Conservation (phyloP, 1,140 invertebrate genomes). For the Drosophila athabasca region DNA sequence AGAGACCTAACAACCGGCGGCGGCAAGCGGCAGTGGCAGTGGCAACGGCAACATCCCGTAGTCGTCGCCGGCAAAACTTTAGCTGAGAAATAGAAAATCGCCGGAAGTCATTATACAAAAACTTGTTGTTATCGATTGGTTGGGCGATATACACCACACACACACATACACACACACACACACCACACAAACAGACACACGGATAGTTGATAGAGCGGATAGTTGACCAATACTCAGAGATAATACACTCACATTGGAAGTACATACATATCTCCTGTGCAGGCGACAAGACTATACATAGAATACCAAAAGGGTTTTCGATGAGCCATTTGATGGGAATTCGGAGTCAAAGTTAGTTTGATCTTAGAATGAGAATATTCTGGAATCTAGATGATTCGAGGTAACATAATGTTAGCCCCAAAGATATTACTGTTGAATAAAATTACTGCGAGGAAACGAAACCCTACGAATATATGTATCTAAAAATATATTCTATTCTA, state of each 20-base stretch:
- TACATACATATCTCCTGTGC: background rate
- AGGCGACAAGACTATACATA: constrained; percentile 4
- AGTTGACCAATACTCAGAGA: background rate
- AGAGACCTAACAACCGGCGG: constrained; percentile 39
- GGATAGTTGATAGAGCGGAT: background rate
- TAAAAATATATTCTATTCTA: too few relatives aligned
- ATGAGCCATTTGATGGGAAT: background rate
- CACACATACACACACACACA: constrained; percentile 21
- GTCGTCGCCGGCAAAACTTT: constrained; percentile 68
- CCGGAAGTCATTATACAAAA: constrained; percentile 82
- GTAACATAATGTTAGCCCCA: too few relatives aligned
- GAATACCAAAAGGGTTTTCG: background rate
- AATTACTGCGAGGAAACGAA: too few relatives aligned
- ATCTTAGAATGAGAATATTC: too few relatives aligned
- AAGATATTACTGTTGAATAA: too few relatives aligned
- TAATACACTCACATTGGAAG: constrained; percentile 9
- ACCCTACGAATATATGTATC: too few relatives aligned
- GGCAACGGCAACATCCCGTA: constrained; percentile 20
- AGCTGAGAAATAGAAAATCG: constrained; percentile 80
- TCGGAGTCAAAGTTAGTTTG: background rate
- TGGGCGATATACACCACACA: constrained; percentile 67
- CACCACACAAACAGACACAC: constrained; percentile 13
- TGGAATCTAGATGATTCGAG: too few relatives aligned
- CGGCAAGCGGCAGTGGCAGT: background rate
- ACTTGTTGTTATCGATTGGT: constrained; percentile 81